Evolutionary conservation across 1,140 invertebrate species (phyloP).

Genomic region (Neuroterus valhalla): DNA sequence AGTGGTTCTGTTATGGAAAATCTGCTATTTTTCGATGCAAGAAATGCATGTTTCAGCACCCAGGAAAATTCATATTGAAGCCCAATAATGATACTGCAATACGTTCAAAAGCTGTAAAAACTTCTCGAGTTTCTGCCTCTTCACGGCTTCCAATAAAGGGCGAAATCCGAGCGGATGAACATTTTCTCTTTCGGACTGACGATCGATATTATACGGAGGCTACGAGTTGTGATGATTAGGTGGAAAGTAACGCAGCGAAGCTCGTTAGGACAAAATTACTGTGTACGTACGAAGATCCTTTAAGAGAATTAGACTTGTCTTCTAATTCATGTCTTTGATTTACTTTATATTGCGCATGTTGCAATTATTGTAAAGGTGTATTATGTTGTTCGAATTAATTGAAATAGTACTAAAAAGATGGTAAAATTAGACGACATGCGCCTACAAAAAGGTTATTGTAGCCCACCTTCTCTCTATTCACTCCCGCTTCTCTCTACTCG

Average conservation of each 20-base stretch:
- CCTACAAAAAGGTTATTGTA: too few relatives aligned
- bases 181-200: constrained; percentile 2
- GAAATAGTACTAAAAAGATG: too few relatives aligned
- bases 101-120: constrained; percentile 3
- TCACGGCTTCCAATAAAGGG: constrained; percentile 1
- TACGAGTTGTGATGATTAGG: constrained; percentile 7
- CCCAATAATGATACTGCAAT: constrained; percentile 20
- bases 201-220: constrained; percentile 5
- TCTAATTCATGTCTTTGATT: neutral
- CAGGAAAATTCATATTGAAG: constrained; percentile 12
- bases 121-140: constrained; percentile 12
- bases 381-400: too few relatives aligned
- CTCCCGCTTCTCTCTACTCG: too few relatives aligned
- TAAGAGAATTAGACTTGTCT: neutral
- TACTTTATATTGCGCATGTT: neutral
- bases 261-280: constrained; percentile 22
- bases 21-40: constrained; percentile 11
- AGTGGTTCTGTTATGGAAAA: constrained; percentile 12
- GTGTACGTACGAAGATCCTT: constrained; percentile 10
- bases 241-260: constrained; percentile 24
- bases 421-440: too few relatives aligned
- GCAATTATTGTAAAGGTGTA: too few relatives aligned
- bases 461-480: too few relatives aligned
- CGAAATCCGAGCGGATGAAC: constrained; percentile 26
- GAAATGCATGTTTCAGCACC: constrained; percentile 28